Evolutionary conservation across 2,797 vertebrate species (phyloP).

Genomic region (Enteromius trimaculatus): DNA sequence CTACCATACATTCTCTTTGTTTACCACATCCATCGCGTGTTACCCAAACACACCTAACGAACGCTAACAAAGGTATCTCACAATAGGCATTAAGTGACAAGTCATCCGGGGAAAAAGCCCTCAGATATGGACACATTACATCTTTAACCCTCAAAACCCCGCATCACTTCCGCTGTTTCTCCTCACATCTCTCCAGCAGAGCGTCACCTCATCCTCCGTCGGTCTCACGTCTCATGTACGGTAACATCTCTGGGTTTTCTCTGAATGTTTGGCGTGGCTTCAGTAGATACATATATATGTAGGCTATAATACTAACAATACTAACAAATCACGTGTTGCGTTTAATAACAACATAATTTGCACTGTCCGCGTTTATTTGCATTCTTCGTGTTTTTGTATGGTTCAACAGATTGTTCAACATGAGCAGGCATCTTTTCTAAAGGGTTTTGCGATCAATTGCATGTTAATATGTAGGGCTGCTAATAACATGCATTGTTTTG

Average conservation of each 20-base stretch:
- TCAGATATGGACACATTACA: slow-evolving; percentile 34
- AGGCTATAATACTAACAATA: neutral
- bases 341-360: neutral
- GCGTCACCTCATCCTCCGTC: slow-evolving; percentile 36
- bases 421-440: slow-evolving; percentile 31
- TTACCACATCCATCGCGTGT: neutral
- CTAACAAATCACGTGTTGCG: neutral
- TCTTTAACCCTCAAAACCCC: slow-evolving; percentile 48
- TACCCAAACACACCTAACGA: neutral
- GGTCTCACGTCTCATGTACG: slow-evolving; percentile 24
- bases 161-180: slow-evolving; percentile 61
- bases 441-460: neutral
- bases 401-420: slow-evolving; percentile 8
- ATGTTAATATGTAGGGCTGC: neutral
- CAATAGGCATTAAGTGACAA: slow-evolving; percentile 27
- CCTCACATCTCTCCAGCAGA: slow-evolving; percentile 45
- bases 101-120: slow-evolving; percentile 31
- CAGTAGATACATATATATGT: neutral
- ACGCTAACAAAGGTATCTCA: slow-evolving; percentile 6
- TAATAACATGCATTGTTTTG: neutral
- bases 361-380: neutral
- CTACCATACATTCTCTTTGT: neutral
- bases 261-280: neutral
- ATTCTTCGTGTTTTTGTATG: neutral
- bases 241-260: slow-evolving; percentile 44